Evolutionary conservation across 2,797 vertebrate genomes (phyloP), one percentile per base, ranked within the genome.

Genomic region (Hapalemur alaotrensis): DNA sequence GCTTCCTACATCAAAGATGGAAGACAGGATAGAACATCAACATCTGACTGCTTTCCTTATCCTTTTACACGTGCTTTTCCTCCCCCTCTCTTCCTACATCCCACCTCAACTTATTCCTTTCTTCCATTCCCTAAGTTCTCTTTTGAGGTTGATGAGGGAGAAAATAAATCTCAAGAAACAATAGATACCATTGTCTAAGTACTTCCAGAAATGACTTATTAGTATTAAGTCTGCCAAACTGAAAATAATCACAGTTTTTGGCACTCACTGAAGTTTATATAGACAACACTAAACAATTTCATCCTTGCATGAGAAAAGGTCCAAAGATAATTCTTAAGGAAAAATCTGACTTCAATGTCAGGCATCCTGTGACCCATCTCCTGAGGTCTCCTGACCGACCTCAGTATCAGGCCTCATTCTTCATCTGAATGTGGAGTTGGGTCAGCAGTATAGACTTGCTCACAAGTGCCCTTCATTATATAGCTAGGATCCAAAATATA

Each of bases 201-300:
- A 78, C 70, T 97, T 93, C 92, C 92, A 94, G 92, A 97, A 96
- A 93, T 57, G 65, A 48, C 50, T 50, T 10, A 92, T 92, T 70
- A 89, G 81, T 83, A 79, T 69, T 76, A 89, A 76, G 12, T 89
- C 92, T 86, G 94, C 73, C 93, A 93, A 93, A 90, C 35, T 94
- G 91, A 95, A 97, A 96, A 96, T 92, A 87, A 92, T 90, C 96
- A 88, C 70, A 57, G 73, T 75, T 93, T 95, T 93, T 95, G 94
- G 88, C 96, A 72, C 57, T 80, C 48, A 32, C 28, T 12, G 2
- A 54, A 32, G 23, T 91, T 95, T 79, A 46, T 88, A 41, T 67
- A 90, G 93, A 93, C 41, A 93, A 97, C 52, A 72, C 35, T 92
- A 96, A 95, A 91, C 57, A 92, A 86, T 89, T 95, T 95, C 25